These are phyloP conservation scores for Altica lythri DNA, from an alignment of 2,888 invertebrate genomes.

Conservation along the genomic window DNA sequence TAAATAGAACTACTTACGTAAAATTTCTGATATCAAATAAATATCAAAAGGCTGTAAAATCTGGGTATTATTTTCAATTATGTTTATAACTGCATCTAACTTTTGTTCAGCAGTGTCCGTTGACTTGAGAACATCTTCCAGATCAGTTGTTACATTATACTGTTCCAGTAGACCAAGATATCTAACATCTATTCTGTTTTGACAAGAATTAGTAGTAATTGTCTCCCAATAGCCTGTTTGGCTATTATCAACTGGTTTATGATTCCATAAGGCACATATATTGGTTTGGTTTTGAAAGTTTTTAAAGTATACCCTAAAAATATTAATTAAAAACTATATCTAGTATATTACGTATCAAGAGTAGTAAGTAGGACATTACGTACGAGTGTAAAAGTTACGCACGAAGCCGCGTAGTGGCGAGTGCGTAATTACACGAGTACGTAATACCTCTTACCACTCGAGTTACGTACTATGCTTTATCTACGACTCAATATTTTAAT, in stretches of 20 bases:
- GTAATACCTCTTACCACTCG: too few relatives aligned
- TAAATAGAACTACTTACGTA: constrained; percentile 20
- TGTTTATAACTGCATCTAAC: constrained; percentile 18
- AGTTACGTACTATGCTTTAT: too few relatives aligned
- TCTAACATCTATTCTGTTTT: constrained; percentile 3
- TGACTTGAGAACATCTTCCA: constrained; percentile 25
- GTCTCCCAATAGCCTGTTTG: constrained; percentile 18
- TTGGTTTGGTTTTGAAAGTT: constrained; percentile 14
- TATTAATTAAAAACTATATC: neutral
- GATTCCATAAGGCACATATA: constrained; percentile 28
- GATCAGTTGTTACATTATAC: constrained; percentile 25
- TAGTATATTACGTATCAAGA: too few relatives aligned
- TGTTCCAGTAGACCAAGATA: constrained; percentile 22
- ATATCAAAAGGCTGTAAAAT: constrained; percentile 40
- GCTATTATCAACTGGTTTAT: constrained; percentile 6
- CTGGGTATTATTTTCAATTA: constrained; percentile 2
- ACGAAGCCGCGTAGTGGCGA: too few relatives aligned
- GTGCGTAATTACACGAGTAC: too few relatives aligned
- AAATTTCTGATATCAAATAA: constrained; percentile 41
- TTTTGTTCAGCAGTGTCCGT: constrained; percentile 14
- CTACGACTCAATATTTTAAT: too few relatives aligned
- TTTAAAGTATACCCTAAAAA: constrained; percentile 17
- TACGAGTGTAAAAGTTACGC: too few relatives aligned
- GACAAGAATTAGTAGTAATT: constrained; percentile 1
- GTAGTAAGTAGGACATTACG: too few relatives aligned